Conservation (phyloP, 2,888 invertebrate species). For the Mimumesa dahlbomi region DNA sequence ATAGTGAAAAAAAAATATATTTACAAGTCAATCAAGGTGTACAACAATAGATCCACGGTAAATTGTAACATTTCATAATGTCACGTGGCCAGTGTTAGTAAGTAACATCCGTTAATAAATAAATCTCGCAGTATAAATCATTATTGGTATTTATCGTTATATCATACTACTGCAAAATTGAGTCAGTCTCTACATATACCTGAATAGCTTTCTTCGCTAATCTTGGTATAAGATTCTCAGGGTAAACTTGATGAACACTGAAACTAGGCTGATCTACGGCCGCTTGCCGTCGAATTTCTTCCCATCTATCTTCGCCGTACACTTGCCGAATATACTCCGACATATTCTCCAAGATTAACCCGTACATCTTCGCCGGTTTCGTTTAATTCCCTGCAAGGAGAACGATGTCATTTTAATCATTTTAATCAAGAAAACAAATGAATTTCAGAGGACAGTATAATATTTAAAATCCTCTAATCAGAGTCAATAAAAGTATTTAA, state of each 20-base stretch:
- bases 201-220: conserved; percentile 93
- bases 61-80: too few relatives aligned
- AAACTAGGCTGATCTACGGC: conserved; percentile 94
- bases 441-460: too few relatives aligned
- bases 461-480: too few relatives aligned
- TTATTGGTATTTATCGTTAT: too few relatives aligned
- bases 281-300: conserved; percentile 92
- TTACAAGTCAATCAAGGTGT: too few relatives aligned
- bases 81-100: too few relatives aligned
- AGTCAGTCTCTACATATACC: conserved; percentile 81
- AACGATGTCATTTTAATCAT: too few relatives aligned
- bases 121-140: too few relatives aligned
- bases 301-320: conserved; percentile 98
- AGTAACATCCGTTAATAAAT: too few relatives aligned
- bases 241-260: conserved; percentile 95
- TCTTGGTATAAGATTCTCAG: conserved; percentile 92
- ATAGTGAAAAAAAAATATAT: conserved; percentile 7
- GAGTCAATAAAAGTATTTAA: too few relatives aligned
- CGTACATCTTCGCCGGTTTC: conserved; percentile 88
- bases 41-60: too few relatives aligned
- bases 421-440: too few relatives aligned
- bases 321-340: conserved; percentile 94
- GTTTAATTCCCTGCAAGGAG: conserved; percentile 33
- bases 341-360: conserved; percentile 95
- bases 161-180: not conserved